phyloP scores from a whole-genome alignment of 2,888 invertebrate genomes.

The Merodon equestris region DNA sequence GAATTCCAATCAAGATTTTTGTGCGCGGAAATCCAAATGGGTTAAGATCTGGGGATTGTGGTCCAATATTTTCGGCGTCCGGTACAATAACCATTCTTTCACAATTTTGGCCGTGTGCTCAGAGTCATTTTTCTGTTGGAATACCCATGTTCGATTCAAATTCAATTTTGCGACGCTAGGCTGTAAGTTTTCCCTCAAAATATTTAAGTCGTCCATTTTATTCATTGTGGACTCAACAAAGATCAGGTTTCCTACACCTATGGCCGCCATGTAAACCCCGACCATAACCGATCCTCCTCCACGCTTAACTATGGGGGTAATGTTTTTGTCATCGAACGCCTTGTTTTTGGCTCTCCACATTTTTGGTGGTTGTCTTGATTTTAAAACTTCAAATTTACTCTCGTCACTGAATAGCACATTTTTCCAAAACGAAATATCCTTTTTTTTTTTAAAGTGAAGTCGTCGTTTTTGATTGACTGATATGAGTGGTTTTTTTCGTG shows the following conservation, averaged over 20 bases:
- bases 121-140: conserved; percentile 7
- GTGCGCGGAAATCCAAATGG: no score
- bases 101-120: background rate
- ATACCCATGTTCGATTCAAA: background rate
- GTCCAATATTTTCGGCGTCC: background rate
- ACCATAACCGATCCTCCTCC: background rate
- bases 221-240: background rate
- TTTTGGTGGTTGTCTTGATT: background rate
- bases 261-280: background rate
- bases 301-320: background rate
- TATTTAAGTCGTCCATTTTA: background rate
- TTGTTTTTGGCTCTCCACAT: background rate
- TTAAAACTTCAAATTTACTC: background rate
- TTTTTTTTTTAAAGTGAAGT: background rate
- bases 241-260: background rate
- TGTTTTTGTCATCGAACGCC: conserved; percentile 4
- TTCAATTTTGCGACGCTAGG: no score
- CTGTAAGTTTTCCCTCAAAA: background rate
- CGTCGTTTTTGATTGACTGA: background rate
- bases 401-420: background rate
- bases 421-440: background rate
- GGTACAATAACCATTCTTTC: conserved; percentile 2
- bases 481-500: background rate
- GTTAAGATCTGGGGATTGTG: background rate
- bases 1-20: no score